These are phyloP conservation scores for Mallotus villosus DNA, from an alignment of 2,797 vertebrate genomes.

Conservation along the genomic window DNA sequence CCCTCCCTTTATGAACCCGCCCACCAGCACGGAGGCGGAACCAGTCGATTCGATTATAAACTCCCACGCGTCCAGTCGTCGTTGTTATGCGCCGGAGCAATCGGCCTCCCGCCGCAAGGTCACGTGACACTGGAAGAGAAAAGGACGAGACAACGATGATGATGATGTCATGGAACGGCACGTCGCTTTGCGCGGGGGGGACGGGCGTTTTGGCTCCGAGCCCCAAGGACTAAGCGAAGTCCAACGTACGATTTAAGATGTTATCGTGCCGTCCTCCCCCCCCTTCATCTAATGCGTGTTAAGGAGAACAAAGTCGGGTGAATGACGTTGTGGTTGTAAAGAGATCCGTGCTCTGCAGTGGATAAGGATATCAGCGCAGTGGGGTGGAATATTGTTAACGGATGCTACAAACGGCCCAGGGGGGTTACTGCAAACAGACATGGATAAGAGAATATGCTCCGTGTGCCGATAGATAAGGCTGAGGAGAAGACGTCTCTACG, in stretches of 20 bases:
- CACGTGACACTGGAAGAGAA: background rate
- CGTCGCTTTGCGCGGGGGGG: background rate
- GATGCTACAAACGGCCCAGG: background rate
- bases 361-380: constrained; percentile 4
- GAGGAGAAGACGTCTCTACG: background rate
- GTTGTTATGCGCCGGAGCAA: no score
- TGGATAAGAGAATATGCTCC: background rate
- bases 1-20: no score
- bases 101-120: background rate
- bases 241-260: background rate
- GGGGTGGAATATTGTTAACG: background rate
- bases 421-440: background rate
- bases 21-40: background rate
- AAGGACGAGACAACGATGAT: background rate
- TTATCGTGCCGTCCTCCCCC: background rate
- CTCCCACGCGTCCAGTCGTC: background rate
- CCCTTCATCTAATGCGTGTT: background rate
- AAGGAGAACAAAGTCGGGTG: background rate
- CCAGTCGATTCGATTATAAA: background rate
- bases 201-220: background rate
- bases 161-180: background rate
- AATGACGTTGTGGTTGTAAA: background rate
- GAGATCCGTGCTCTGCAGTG: background rate
- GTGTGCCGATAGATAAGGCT: background rate
- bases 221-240: background rate